phyloP scores from a whole-genome alignment of 2,888 invertebrate genomes.

The Plemyria rubiginata region DNA sequence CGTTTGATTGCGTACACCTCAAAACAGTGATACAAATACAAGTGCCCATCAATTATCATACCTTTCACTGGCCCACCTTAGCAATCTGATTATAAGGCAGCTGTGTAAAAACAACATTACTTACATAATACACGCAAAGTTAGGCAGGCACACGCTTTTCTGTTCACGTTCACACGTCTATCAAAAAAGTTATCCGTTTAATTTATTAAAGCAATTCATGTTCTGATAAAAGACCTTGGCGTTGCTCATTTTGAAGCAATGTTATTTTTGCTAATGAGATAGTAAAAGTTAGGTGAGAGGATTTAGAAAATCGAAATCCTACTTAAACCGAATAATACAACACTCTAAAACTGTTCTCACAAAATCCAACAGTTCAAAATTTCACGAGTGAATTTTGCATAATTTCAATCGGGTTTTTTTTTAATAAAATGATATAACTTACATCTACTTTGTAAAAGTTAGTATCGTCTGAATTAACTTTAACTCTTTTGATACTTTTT shows the following conservation, averaged over 20 bases:
- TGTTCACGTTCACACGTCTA: slow-evolving; percentile 53
- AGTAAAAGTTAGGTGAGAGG: slow-evolving; percentile 26
- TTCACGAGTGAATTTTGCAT: too few species aligned
- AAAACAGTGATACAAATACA: slow-evolving; percentile 73
- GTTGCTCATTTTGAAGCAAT: slow-evolving; percentile 16
- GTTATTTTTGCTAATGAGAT: slow-evolving; percentile 29
- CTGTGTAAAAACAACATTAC: slow-evolving; percentile 28
- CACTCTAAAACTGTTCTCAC: too few species aligned
- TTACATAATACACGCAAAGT: slow-evolving; percentile 38
- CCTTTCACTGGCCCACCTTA: slow-evolving; percentile 61
- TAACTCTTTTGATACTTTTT: too few species aligned
- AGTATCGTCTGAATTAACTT: too few species aligned
- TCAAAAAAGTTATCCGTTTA: slow-evolving; percentile 45
- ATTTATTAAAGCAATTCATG: slow-evolving; percentile 43
- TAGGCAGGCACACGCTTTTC: slow-evolving; percentile 30
- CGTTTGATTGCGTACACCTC: slow-evolving; percentile 55
- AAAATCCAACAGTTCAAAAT: too few species aligned
- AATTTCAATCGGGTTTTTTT: too few species aligned
- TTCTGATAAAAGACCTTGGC: slow-evolving; percentile 24
- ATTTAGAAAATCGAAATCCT: slow-evolving; percentile 11
- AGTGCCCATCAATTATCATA: slow-evolving; percentile 61
- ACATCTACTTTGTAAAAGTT: too few species aligned
- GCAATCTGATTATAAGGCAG: slow-evolving; percentile 26
- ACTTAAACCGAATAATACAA: too few species aligned
- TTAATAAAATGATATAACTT: too few species aligned